Base-by-base conservation (phyloP, 2,113 vertebrate species). In the Gambusia affinis region DNA sequence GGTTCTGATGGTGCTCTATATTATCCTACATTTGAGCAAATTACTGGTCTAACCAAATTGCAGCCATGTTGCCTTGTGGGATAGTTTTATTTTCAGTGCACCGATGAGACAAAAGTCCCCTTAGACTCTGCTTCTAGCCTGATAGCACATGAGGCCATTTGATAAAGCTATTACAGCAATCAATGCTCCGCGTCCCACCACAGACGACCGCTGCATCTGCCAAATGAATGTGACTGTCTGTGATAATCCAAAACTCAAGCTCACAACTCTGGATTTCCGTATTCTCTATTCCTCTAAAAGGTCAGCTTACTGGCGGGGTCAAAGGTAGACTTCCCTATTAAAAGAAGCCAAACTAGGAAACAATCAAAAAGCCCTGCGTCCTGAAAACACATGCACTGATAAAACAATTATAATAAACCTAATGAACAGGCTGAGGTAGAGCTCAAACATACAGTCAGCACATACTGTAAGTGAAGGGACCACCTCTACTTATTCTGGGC, bases 281-380 rank as follows among this genome's bases (percentile, higher is more conserved):
- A n/a, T 75, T 75, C 24, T 66, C 72, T 75, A 75, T 85, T 89
- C 75, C 81, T 80, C 76, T 79, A 80, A 24, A 10, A 71, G 6
- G 42, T 4, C 28, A 64, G 47, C 79, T 84, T 70, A 77, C 42
- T n/a, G 64, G 57, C 39, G 75, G 57, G 72, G 64, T 83, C 79
- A 85, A 81, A 81, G 60, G 35, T 78, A 3, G 89, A 83, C 84
- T 88, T 89, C 83, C 81, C 76, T n/a, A 7, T 78, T 0, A 88
- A 79, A 88, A 87, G 79, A 87, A 90, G 81, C 28, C 6, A 0
- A 11, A 6, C 39, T 15, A 64, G 82, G 30, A 1, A 0, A 33
- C 35, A 79, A 71, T n/a, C 60, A 78, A 80, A 71, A 12, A 60
- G 15, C 24, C 8, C 35, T 57, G 44, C n/a, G 8, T 67, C 47